Percentiles rank a stretch among this genome's conserved stretches.
Conservation (phyloP, 2,113 vertebrate species). For the Sapayoa aenigma region DNA sequence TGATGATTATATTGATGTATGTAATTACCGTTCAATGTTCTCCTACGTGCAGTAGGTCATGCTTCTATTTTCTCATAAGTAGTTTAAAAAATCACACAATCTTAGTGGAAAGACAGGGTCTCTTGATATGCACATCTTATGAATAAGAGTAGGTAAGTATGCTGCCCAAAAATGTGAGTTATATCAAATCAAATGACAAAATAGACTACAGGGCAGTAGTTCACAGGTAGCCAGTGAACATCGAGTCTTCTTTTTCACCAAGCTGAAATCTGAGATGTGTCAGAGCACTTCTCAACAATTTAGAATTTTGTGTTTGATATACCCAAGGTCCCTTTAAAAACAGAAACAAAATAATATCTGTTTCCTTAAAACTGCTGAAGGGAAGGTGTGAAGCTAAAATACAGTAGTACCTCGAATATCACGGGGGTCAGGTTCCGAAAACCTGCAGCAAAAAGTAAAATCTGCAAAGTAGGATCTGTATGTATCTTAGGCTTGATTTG, state of each 20-base stretch:
- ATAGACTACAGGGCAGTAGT: not conserved
- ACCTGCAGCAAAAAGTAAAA: no score
- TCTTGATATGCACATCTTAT: not conserved
- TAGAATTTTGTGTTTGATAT: not conserved
- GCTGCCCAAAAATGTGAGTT: not conserved
- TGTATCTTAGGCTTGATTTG: no score
- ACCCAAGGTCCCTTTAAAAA: not conserved
- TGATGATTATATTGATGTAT: slow-evolving; percentile 5
- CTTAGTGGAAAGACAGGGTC: not conserved
- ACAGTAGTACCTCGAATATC: no score
- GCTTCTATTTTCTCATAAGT: not conserved
- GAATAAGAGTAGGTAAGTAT: not conserved
- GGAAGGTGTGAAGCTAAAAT: not conserved
- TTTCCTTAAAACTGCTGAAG: not conserved
- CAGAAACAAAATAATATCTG: accelerated
- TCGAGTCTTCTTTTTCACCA: not conserved
- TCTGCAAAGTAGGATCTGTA: no score
- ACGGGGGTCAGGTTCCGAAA: no score
- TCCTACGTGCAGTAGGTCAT: not conserved
- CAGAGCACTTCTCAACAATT: not conserved
- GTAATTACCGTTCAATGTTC: not conserved
- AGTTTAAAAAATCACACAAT: slow-evolving; percentile 21
- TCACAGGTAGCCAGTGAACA: not conserved
- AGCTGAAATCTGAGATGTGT: not conserved
- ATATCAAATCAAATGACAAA: not conserved